Evolutionary conservation across 37 sponge, comb jelly and placozoan species (phyloP), one percentile per base, ranked within the genome.

Genomic region (Spongilla lacustris): DNA sequence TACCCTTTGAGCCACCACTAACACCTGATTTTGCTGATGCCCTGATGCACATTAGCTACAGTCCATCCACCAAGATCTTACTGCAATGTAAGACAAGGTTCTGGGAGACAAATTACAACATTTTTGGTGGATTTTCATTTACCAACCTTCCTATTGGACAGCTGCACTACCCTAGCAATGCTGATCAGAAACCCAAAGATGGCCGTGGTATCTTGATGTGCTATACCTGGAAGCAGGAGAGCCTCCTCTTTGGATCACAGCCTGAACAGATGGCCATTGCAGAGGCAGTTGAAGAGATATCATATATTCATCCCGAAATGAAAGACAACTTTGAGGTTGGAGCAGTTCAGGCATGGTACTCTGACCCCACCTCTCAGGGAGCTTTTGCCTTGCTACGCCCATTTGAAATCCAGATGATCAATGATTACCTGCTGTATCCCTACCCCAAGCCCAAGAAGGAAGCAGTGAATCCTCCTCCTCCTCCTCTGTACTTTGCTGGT

Each of bases 111-210:
- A 58, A 58, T 58, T 12, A 32, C 12, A 73, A 66, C 49, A 87
- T 87, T 66, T 17, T 41, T 11, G 88, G 88, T 26, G 88, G 81
- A n/a, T 87, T 87, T 70, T 71, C 81, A 23, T 36, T 36, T 30
- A 87, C 88, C 5, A 73, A 80, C 58, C 58, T 73, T 50, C 88
- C 88, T 25, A 81, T 87, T 81, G 82, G 88, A 33, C 88, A 87
- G 38, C 5, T 87, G 26, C 81, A 87, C 38, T 87, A 87, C 80
- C 82, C 88, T 25, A 87, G 82, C 46, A 26, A 80, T 80, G 4
- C 58, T 13, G 58, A 84, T 41, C 36, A 76, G 6, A 41, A 36
- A 6, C 22, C 34, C 38, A 72, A 71, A n/a, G 50, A 80, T 28
- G 75, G 78, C 8, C 80, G 81, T 32, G 88, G 88, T 31, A 87